These are phyloP conservation scores for Brachyopa scutellaris DNA, from an alignment of 2,888 invertebrate genomes.

Conservation along the genomic window DNA sequence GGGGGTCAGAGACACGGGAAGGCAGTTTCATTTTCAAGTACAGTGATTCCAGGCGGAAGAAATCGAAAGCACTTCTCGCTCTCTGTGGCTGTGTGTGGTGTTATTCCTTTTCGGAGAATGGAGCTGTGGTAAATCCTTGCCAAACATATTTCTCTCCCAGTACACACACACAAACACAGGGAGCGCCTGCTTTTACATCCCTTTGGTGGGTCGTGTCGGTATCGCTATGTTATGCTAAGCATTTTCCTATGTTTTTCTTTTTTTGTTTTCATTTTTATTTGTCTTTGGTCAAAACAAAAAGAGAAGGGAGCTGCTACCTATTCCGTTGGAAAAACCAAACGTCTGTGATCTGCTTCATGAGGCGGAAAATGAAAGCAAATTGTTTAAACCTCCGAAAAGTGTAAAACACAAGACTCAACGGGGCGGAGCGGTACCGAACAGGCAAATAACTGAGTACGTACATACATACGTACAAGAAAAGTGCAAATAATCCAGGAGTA, in stretches of 20 bases:
- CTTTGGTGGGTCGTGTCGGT: neutral
- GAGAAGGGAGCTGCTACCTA: neutral
- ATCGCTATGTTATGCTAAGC: slow-evolving; percentile 39
- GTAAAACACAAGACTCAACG: slow-evolving; percentile 10
- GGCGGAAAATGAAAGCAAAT: slow-evolving; percentile 64
- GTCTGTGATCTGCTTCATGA: slow-evolving; percentile 56
- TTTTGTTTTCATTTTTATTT: slow-evolving; percentile 25
- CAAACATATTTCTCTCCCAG: slow-evolving; percentile 18
- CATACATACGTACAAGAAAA: neutral
- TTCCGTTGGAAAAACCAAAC: slow-evolving; percentile 29
- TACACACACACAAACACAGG: slow-evolving; percentile 5
- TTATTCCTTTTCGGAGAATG: slow-evolving; percentile 17
- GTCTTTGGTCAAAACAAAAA: slow-evolving; percentile 28
- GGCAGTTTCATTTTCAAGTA: slow-evolving; percentile 53
- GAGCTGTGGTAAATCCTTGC: slow-evolving; percentile 6
- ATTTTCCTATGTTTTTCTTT: slow-evolving; percentile 7
- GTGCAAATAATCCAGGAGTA: slow-evolving; percentile 40
- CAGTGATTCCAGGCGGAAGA: slow-evolving; percentile 64
- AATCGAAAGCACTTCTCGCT: slow-evolving; percentile 56
- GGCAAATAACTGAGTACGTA: neutral
- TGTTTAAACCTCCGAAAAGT: slow-evolving; percentile 35
- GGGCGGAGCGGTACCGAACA: neutral
- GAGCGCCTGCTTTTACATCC: slow-evolving; percentile 12
- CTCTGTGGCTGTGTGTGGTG: slow-evolving; percentile 3
- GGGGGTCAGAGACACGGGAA: slow-evolving; percentile 42